Evolutionary conservation across 2,797 vertebrate species (phyloP).

Genomic region (Hephaestus fuliginosus): DNA sequence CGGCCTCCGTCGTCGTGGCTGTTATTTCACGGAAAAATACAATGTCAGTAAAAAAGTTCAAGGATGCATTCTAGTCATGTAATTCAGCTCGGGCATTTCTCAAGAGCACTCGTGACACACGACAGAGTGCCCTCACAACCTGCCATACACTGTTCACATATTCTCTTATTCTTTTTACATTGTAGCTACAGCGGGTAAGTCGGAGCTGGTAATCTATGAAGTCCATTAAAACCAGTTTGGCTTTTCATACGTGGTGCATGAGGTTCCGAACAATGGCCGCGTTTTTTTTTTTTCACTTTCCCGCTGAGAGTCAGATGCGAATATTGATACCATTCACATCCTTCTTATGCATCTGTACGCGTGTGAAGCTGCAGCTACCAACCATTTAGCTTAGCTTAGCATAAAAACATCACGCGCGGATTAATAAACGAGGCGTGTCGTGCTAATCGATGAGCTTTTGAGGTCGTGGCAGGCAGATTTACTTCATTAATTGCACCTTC

Average conservation of each 20-base stretch:
- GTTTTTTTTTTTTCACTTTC: too few relatives aligned
- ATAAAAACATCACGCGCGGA: too few relatives aligned
- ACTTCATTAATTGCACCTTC: background rate
- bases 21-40: constrained; percentile 42
- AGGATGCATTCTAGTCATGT: constrained; percentile 40
- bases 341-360: too few relatives aligned
- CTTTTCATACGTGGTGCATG: background rate
- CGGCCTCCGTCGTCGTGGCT: constrained; percentile 1
- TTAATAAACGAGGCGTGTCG: too few relatives aligned
- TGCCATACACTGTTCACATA: constrained; percentile 9
- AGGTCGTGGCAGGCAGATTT: too few relatives aligned
- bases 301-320: too few relatives aligned
- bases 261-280: background rate
- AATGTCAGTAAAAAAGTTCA: constrained; percentile 41
- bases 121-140: constrained; percentile 11
- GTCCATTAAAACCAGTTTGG: background rate
- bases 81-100: constrained; percentile 39
- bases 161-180: background rate
- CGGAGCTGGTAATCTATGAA: background rate
- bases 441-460: too few relatives aligned
- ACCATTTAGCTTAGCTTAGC: too few relatives aligned
- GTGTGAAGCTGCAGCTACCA: too few relatives aligned
- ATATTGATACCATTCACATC: too few relatives aligned
- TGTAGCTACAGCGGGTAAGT: constrained; percentile 18
- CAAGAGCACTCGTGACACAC: constrained; percentile 30